phyloP scores from a whole-genome alignment of 2,888 invertebrate genomes.

The Sarcophaga subvicina region DNA sequence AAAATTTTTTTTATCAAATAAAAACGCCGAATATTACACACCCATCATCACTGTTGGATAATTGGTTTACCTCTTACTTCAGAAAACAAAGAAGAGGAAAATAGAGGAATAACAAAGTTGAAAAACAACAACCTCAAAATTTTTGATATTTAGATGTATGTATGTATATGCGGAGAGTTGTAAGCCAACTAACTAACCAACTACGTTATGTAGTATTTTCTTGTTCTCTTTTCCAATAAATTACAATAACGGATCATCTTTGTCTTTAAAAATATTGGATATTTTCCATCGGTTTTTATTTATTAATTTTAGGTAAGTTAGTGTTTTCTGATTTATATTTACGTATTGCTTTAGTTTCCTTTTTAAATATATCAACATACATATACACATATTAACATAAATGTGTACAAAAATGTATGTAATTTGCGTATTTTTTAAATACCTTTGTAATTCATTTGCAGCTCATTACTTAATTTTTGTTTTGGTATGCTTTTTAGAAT shows the following conservation, averaged over 20 bases:
- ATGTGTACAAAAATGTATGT: constrained; percentile 22
- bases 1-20: constrained; percentile 9
- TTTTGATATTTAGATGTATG: constrained; percentile 35
- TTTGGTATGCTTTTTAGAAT: no score
- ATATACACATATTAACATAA: not conserved
- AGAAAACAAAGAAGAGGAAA: constrained; percentile 39
- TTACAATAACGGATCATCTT: not conserved
- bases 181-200: constrained; percentile 1
- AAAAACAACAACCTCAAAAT: constrained; percentile 22
- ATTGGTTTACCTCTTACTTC: constrained; percentile 39
- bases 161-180: constrained; percentile 7
- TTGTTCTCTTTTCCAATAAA: constrained; percentile 15
- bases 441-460: no score
- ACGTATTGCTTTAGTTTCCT: not conserved
- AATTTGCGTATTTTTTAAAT: constrained; percentile 4
- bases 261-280: constrained; percentile 12
- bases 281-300: constrained; percentile 2
- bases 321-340: not conserved
- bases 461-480: no score
- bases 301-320: constrained; percentile 11
- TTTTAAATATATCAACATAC: not conserved
- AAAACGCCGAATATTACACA: constrained; percentile 51
- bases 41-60: constrained; percentile 55
- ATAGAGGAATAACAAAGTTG: constrained; percentile 12
- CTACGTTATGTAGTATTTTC: not conserved